Percentiles rank a stretch among this genome's conserved stretches.
Conservation (phyloP, 37 sponge, comb jelly and placozoan genomes). For the Hexactinellida sp. region DNA sequence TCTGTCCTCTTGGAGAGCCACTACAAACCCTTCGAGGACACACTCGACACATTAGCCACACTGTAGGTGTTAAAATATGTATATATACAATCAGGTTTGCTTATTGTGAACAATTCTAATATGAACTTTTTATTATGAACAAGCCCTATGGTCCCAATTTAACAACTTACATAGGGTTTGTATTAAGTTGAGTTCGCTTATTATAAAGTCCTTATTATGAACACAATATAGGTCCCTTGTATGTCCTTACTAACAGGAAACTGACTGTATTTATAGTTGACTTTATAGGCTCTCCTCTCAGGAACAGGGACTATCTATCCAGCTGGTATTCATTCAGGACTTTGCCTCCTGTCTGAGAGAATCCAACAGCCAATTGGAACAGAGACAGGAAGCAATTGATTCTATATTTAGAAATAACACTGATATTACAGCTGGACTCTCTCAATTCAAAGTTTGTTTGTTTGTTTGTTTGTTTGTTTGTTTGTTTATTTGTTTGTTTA, state of each 20-base stretch:
- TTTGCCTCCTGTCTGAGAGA: background rate
- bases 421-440: background rate
- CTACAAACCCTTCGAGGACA: background rate
- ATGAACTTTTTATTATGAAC: too few relatives aligned
- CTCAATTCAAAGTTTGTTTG: background rate
- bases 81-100: background rate
- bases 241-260: too few relatives aligned
- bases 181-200: background rate
- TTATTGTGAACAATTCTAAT: too few relatives aligned
- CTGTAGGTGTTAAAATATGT: too few relatives aligned
- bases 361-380: background rate
- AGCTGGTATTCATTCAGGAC: constrained; percentile 6
- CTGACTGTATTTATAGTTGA: too few relatives aligned
- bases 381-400: background rate
- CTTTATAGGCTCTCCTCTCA: background rate
- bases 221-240: too few relatives aligned
- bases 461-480: background rate
- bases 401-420: background rate
- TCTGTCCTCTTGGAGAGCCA: background rate
- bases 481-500: too few relatives aligned
- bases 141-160: background rate
- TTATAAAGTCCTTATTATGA: too few relatives aligned
- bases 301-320: background rate
- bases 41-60: background rate
- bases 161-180: background rate